Evolutionary conservation across 1,140 invertebrate genomes (phyloP).

Genomic region (Eriocheir sinensis): DNA sequence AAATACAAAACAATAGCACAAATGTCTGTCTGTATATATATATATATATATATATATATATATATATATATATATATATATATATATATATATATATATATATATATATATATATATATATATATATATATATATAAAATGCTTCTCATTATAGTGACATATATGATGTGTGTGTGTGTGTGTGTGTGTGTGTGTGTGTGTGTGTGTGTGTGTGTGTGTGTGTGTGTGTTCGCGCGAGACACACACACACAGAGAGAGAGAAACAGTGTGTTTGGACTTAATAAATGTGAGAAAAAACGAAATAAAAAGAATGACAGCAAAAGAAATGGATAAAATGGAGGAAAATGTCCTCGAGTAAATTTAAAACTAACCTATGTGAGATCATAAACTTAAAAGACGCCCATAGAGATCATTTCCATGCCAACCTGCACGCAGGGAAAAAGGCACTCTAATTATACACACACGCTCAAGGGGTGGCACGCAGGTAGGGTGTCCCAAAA

Average conservation of each 20-base stretch:
- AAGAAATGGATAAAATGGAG: too few relatives aligned
- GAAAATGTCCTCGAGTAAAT: too few relatives aligned
- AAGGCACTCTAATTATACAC: neutral
- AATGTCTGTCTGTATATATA: too few relatives aligned
- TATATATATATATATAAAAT: too few relatives aligned
- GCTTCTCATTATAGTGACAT: too few relatives aligned
- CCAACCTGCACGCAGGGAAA: neutral
- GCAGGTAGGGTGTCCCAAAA: neutral
- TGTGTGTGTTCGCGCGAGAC: too few relatives aligned
- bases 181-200: neutral
- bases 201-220: neutral
- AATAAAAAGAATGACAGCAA: too few relatives aligned
- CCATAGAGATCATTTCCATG: neutral
- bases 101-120: neutral
- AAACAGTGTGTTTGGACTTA: too few relatives aligned
- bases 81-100: constrained; percentile 53
- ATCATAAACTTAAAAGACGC: neutral
- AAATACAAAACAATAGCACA: too few relatives aligned
- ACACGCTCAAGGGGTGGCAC: neutral
- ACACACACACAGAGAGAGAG: too few relatives aligned
- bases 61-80: constrained; percentile 58
- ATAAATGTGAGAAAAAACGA: too few relatives aligned
- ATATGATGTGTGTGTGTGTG: neutral
- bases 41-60: constrained; percentile 31
- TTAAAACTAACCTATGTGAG: neutral